Evolutionary conservation across 2,113 vertebrate genomes (phyloP), one percentile per base, ranked within the genome.

Genomic region (Petrocephalus zakoni): DNA sequence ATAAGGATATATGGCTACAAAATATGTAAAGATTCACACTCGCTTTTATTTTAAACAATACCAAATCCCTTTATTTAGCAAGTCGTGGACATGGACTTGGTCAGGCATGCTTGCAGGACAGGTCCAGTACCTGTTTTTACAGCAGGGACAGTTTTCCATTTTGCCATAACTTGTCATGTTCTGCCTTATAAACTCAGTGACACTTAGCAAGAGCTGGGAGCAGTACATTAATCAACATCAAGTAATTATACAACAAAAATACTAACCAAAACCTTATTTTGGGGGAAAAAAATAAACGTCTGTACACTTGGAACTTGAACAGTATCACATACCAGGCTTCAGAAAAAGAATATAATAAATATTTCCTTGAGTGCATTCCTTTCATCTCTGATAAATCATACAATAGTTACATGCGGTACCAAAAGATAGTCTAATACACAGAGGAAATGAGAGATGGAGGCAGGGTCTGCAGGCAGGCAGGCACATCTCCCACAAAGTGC

Each of bases 41-140:
- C n/a, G 13, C n/a, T 25, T 52, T 55, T 19, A 55, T 22, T 86
- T 25, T 11, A 25, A 52, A 51, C n/a, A 85, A 52, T 25, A 85
- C n/a, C 49, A 85, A 85, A 53, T 85, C 83, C 83, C 83, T 85
- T 85, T 85, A 85, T 85, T 85, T 53, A 25, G 19, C 46, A 46
- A 11, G 19, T 83, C 8, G 19, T 34, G 29, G n/a, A 53, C 49
- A 56, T 19, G 2, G 9, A 34, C 4, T 15, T n/a, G 52, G 25
- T 85, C 47, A 34, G 5, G 17, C 84, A 85, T 53, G 29, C 84
- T 86, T 55, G 52, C 49, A 55, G 6, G 22, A 55, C n/a, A 53
- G 81, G 37, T 83, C 81, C 49, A 19, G 37, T 83, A 22, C n/a
- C 2, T 29, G 3, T 72, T 72, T 49, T n/a, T n/a, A 81, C 75